These are phyloP conservation scores for Eufriesea mexicana DNA, from an alignment of 1,140 invertebrate species.

Conservation along the genomic window DNA sequence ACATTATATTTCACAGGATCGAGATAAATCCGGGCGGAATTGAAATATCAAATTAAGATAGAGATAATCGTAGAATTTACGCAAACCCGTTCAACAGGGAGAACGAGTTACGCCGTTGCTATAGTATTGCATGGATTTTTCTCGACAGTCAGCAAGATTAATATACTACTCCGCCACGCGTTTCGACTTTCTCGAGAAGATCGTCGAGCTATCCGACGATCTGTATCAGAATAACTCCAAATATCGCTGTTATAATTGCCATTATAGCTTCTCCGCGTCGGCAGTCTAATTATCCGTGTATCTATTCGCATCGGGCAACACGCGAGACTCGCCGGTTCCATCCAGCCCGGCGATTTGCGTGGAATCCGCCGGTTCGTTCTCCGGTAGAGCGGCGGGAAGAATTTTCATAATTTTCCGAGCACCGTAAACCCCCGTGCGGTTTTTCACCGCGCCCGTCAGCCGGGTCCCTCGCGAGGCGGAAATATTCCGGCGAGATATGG, in stretches of 20 bases:
- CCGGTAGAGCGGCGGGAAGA: neutral
- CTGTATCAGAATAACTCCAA: neutral
- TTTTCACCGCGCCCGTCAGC: neutral
- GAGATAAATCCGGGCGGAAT: constrained; percentile 19
- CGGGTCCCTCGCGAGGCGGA: neutral
- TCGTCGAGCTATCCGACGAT: too few relatives aligned
- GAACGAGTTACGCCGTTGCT: neutral
- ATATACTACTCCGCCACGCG: constrained; percentile 55
- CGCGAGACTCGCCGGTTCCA: neutral
- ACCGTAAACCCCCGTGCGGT: neutral
- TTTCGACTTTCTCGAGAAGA: neutral
- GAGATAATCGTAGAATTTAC: constrained; percentile 31
- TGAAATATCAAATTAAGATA: constrained; percentile 52
- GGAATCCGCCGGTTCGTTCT: constrained; percentile 58
- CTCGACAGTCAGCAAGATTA: constrained; percentile 61
- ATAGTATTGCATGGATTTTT: neutral
- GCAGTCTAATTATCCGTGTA: neutral
- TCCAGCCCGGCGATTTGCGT: constrained; percentile 56
- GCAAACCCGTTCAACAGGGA: constrained; percentile 4
- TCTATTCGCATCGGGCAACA: neutral
- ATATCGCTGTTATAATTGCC: neutral
- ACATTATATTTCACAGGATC: constrained; percentile 7
- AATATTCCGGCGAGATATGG: constrained; percentile 56
- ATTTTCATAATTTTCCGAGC: constrained; percentile 56
- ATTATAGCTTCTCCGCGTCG: neutral